Evolutionary conservation across 2,888 invertebrate species (phyloP).

Genomic region (Archips crataeganus): DNA sequence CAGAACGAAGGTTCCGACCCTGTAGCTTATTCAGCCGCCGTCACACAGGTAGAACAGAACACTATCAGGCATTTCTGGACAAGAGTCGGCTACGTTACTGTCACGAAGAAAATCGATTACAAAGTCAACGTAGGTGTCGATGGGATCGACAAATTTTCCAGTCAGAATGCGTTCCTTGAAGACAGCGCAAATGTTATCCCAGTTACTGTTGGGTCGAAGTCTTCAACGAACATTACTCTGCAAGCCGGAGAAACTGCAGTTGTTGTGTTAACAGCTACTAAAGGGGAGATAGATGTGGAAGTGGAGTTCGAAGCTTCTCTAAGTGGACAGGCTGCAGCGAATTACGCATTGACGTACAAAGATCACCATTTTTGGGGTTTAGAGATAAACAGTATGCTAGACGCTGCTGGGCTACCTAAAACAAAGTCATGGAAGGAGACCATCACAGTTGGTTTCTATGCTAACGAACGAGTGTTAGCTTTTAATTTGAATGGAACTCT

Average conservation of each 20-base stretch:
- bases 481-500: not conserved
- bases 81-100: conserved; percentile 1
- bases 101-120: conserved; percentile 30
- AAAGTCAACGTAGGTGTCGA: conserved; percentile 12
- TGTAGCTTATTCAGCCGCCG: not conserved
- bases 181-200: not conserved
- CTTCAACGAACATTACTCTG: conserved; percentile 1
- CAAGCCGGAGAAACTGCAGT: conserved; percentile 19
- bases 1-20: conserved; percentile 15
- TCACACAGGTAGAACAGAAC: conserved; percentile 16
- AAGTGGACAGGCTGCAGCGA: conserved; percentile 13
- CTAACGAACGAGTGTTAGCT: conserved; percentile 28
- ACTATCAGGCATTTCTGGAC: conserved; percentile 32
- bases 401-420: conserved; percentile 11
- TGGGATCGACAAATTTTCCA: conserved; percentile 18
- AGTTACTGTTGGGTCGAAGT: conserved; percentile 11
- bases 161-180: conserved; percentile 21
- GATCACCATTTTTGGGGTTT: conserved; percentile 31
- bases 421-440: conserved; percentile 28
- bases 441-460: conserved; percentile 35
- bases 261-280: conserved; percentile 18
- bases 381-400: conserved; percentile 16
- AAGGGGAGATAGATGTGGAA: conserved; percentile 34
- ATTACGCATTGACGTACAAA: conserved; percentile 15
- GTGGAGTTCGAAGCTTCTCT: conserved; percentile 32